phyloP scores from a whole-genome alignment of 2,113 vertebrate species.

The Upupa epops region DNA sequence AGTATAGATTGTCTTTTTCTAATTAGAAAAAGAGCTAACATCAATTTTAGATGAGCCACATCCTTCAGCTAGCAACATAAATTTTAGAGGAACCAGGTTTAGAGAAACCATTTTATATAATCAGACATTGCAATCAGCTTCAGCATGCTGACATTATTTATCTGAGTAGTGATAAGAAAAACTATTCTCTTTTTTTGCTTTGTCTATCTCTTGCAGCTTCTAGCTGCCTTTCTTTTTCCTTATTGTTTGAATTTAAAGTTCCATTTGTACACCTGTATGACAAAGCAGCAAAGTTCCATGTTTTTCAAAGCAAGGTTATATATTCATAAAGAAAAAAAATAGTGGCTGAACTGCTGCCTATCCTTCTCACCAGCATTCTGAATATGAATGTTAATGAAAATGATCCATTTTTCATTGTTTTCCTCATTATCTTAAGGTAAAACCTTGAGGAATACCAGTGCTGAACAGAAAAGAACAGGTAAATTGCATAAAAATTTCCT shows the following conservation, averaged over 20 bases:
- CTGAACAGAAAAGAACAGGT: neutral
- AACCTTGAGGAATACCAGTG: neutral
- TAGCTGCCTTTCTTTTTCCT: neutral
- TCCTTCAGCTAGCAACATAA: neutral
- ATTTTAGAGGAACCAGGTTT: neutral
- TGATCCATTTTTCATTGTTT: neutral
- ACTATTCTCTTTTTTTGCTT: fast-evolving
- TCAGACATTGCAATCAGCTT: neutral
- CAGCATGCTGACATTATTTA: neutral
- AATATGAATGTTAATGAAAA: neutral
- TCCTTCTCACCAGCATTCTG: neutral
- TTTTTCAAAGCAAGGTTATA: neutral
- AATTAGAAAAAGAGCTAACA: conserved; percentile 15
- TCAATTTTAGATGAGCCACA: neutral
- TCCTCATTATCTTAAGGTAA: neutral
- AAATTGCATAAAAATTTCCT: neutral
- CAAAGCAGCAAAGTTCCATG: neutral
- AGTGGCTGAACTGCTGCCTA: neutral
- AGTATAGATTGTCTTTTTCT: neutral
- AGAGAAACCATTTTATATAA: neutral
- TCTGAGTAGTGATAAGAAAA: neutral
- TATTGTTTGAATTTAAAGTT: neutral
- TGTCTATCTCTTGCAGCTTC: neutral
- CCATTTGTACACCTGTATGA: neutral
- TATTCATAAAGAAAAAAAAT: neutral